phyloP scores from a whole-genome alignment of 1,140 invertebrate species.

The Papilio dardanus region DNA sequence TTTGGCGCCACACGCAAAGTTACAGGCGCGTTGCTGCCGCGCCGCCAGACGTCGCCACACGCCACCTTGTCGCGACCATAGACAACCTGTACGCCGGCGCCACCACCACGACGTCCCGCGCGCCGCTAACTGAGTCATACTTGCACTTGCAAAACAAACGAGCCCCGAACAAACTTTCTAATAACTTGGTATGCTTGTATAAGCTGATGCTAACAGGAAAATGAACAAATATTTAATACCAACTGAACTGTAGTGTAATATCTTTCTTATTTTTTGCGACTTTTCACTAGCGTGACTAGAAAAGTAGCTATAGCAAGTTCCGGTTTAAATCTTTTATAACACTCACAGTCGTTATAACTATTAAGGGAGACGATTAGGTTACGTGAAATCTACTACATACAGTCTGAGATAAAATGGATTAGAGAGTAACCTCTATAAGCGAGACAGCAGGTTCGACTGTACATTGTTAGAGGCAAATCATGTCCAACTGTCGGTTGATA shows the following conservation, averaged over 20 bases:
- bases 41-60: background rate
- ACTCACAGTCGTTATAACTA: too few relatives aligned
- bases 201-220: constrained; percentile 34
- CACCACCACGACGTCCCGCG: background rate
- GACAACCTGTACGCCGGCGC: background rate
- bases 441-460: too few relatives aligned
- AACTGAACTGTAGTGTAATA: background rate
- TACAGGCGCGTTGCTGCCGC: constrained; percentile 47
- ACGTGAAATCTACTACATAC: too few relatives aligned
- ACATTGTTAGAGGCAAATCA: background rate
- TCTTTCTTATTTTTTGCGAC: background rate
- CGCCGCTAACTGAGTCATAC: constrained; percentile 29
- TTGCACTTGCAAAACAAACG: constrained; percentile 35
- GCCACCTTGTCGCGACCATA: constrained; percentile 15
- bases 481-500: background rate
- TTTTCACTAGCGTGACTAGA: too few relatives aligned
- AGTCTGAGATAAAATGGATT: too few relatives aligned
- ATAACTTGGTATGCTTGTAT: constrained; percentile 24
- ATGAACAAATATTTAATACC: constrained; percentile 22
- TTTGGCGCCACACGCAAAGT: constrained; percentile 61
- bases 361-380: too few relatives aligned
- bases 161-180: constrained; percentile 43
- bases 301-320: too few relatives aligned
- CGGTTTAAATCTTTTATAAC: too few relatives aligned
- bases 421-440: too few relatives aligned